Base-by-base conservation (phyloP, 2,888 invertebrate genomes). In the Fissipunctia ypsillon region DNA sequence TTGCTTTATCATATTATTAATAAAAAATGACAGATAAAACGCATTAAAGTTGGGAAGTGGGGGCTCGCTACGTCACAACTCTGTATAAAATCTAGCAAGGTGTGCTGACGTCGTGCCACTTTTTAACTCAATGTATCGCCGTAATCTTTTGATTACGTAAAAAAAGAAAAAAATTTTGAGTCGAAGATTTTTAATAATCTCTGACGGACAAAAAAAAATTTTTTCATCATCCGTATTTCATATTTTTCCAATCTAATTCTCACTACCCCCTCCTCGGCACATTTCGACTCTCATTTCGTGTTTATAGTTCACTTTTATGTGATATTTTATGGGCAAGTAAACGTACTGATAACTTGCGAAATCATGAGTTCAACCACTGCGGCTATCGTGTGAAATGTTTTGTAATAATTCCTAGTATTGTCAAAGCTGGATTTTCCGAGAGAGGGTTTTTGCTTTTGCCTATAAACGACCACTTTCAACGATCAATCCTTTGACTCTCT, bases 271-370 rank as follows among this genome's bases (percentile, higher is more conserved):
- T n/a, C 22, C 35, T 50, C 50, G 14, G 25, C 31, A 28, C 25
- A 54, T 56, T 60, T 60, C 73, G 2, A 35, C 25, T 48, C 57
- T 73, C 48, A 67, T 22, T 65, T 38, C 48, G 25, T 60, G 16
- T 61, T 73, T 31, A 52, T 65, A 59, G 50, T 60, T 65, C 35
- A 56, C 57, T 77, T 81, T 76, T 71, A 78, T 70, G 72, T 52
- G 28, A 31, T 69, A 50, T 64, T 76, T 76, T 84, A 74, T 78
- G 61, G 56, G 63, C 67, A 66, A 74, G 61, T 69, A 63, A 63
- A 76, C 43, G 12, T 57, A n/a, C 43, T 57, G 59, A 52, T 68
- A 61, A 45, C 61, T 69, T 63, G 66, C 25, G 31, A 66, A 81
- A 72, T 71, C 48, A 63, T 52, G 25, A 71, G n/a, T 76, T 67